Base-by-base conservation (phyloP, 1,140 invertebrate species). In the Probaryconus sp. region DNA sequence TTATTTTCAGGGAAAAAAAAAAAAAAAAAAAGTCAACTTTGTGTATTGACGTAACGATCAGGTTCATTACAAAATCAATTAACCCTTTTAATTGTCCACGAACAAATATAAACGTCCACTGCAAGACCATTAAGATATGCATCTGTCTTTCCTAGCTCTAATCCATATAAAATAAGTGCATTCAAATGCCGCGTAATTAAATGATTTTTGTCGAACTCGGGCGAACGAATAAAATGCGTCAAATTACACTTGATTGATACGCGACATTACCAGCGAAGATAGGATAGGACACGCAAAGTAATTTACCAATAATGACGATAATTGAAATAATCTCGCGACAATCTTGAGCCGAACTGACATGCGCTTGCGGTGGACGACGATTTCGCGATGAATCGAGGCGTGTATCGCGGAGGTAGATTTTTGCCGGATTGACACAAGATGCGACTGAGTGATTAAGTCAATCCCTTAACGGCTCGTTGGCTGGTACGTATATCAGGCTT, bases 361-460 rank as follows among this genome's bases (percentile, higher is more conserved):
- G 72, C 56, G 63, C 71, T 74, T 58, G 71, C 60, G 53, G 45
- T 30, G 26, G 55, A 53, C 55, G 58, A 56, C 33, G 60, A 45
- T 69, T 53, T 50, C 30, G 51, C 72, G 64, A 64, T 69, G 73
- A 61, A 76, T 76, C 73, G 60, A 61, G 65, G 73, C 73, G 73
- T 76, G 73, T 76, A 76, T 70, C 65, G 51, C 58, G 65, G 35
- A 70, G 65, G 60, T 45, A 64, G 73, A 76, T 69, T 76, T 76
- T 76, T 69, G 70, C 60, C 48, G 55, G 70, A 73, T 73, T 63
- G 70, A 73, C 70, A 65, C 64, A 51, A 76, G 72, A 75, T 75
- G 72, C 65, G 72, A 63, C 72, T 75, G 72, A 75, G 73, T 76
- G 73, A 76, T 76, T 76, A 76, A 76, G 73, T 76, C 73, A 76